These are phyloP conservation scores for Nemoura dubitans DNA, from an alignment of 2,888 invertebrate genomes.

Conservation along the genomic window DNA sequence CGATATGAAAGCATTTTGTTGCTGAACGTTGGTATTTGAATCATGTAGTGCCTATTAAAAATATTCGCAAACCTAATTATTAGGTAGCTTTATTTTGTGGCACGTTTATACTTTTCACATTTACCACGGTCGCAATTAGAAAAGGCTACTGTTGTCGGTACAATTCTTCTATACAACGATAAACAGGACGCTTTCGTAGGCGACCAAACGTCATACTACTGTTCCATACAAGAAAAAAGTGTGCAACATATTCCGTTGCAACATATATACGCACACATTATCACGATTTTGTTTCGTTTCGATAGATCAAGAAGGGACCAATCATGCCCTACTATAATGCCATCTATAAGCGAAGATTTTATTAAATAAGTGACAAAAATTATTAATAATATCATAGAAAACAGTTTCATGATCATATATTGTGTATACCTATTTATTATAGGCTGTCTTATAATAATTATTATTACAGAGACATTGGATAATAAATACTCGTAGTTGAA, in stretches of 20 bases:
- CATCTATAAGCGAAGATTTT: slow-evolving; percentile 33
- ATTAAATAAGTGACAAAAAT: slow-evolving; percentile 20
- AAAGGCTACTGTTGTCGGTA: not conserved
- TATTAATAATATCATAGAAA: slow-evolving; percentile 37
- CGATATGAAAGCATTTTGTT: not conserved
- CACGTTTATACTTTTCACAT: slow-evolving; percentile 7
- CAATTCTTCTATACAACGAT: slow-evolving; percentile 2
- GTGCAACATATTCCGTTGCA: slow-evolving; percentile 35
- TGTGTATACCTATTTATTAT: slow-evolving; percentile 27
- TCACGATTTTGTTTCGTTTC: slow-evolving; percentile 7
- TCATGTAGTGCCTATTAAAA: slow-evolving; percentile 28
- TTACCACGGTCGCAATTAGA: not conserved
- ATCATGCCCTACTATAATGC: slow-evolving; percentile 35
- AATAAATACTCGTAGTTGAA: slow-evolving; percentile 20
- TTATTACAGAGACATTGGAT: slow-evolving; percentile 22
- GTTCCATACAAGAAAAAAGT: slow-evolving; percentile 26
- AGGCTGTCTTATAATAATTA: slow-evolving; percentile 27
- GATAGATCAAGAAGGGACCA: slow-evolving; percentile 40
- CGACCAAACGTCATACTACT: not conserved
- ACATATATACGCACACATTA: not conserved
- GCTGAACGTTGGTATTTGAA: slow-evolving; percentile 9
- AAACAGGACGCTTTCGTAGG: not conserved
- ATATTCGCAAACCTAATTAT: slow-evolving; percentile 17
- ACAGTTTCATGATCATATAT: slow-evolving; percentile 8
- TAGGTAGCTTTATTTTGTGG: not conserved